Base-by-base conservation (phyloP, 92 coral and sea anemone species). In the Scolanthus callimorphus region DNA sequence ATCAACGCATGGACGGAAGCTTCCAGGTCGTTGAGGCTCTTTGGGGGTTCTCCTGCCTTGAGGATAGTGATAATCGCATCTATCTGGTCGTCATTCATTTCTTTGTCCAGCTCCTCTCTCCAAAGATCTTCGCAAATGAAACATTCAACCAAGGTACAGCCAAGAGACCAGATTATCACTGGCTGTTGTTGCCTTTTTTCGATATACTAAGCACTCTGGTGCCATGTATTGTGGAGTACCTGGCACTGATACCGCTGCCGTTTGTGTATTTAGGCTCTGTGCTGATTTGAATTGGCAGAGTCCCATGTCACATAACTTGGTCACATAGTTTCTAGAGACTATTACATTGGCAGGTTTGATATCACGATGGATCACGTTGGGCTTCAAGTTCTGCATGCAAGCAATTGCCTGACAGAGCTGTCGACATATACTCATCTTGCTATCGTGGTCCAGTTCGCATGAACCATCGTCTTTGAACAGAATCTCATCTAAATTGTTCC, bases 271-370 rank as follows among this genome's bases (percentile, higher is more conserved):
- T n/a, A n/a, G n/a, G n/a, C n/a, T n/a, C n/a, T n/a, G n/a, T n/a
- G n/a, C n/a, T n/a, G n/a, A n/a, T n/a, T n/a, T n/a, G n/a, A n/a
- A n/a, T n/a, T n/a, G n/a, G n/a, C n/a, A n/a, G n/a, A n/a, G n/a
- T n/a, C n/a, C n/a, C n/a, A 60, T 71, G n/a, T 60, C 77, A 49
- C 80, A 72, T 6, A 71, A 59, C 51, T 54, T 27, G 0, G 80
- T 64, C 43, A 65, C 52, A 51, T 82, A 69, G 45, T 10, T 43
- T 41, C 54, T 55, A 26, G 63, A 61, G 1, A 76, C 59, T 30
- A 82, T 11, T 19, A 17, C 76, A n/a, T n/a, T n/a, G n/a, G n/a
- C n/a, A n/a, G n/a, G n/a, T n/a, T n/a, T n/a, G n/a, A n/a, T n/a
- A n/a, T n/a, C n/a, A n/a, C n/a, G n/a, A n/a, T n/a, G n/a, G n/a